A percentile compares a stretch with the other conserved stretches of the same genome.
These are phyloP conservation scores for Pagetopsis macropterus DNA, from an alignment of 2,797 vertebrate species.

Conservation along the genomic window DNA sequence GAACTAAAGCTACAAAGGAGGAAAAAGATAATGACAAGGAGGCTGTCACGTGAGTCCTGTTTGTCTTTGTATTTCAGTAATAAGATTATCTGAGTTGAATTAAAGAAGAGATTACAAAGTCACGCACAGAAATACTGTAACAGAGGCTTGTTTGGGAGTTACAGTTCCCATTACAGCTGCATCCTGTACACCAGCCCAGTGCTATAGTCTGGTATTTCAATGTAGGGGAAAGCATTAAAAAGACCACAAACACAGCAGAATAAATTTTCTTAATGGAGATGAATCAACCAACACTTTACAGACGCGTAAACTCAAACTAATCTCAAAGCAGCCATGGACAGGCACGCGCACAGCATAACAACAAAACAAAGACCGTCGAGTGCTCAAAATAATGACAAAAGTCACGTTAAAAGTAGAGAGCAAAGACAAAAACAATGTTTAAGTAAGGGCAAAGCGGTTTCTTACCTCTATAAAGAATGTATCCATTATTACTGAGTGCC, in stretches of 20 bases:
- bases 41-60: background rate
- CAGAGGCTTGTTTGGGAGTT: background rate
- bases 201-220: background rate
- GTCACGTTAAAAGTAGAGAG: background rate
- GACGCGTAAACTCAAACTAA: background rate
- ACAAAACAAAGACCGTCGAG: constrained; percentile 53
- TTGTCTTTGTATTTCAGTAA: background rate
- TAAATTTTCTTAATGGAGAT: background rate
- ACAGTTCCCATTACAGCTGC: constrained; percentile 29
- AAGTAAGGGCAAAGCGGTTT: background rate
- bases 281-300: background rate
- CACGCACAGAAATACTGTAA: background rate
- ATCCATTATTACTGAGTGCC: constrained; percentile 64
- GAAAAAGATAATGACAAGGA: background rate
- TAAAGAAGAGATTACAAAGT: background rate
- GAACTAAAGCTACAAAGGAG: background rate
- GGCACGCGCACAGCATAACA: constrained; percentile 12
- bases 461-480: constrained; percentile 75
- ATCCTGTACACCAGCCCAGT: constrained; percentile 34
- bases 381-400: background rate
- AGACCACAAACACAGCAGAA: background rate
- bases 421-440: rapidly evolving
- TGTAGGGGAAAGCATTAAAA: background rate
- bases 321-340: background rate
- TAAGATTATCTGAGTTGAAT: background rate